A percentile compares a stretch with the other conserved stretches of the same genome.
These are phyloP conservation scores for Itoplectis maculator DNA, from an alignment of 2,888 invertebrate genomes.

Conservation along the genomic window DNA sequence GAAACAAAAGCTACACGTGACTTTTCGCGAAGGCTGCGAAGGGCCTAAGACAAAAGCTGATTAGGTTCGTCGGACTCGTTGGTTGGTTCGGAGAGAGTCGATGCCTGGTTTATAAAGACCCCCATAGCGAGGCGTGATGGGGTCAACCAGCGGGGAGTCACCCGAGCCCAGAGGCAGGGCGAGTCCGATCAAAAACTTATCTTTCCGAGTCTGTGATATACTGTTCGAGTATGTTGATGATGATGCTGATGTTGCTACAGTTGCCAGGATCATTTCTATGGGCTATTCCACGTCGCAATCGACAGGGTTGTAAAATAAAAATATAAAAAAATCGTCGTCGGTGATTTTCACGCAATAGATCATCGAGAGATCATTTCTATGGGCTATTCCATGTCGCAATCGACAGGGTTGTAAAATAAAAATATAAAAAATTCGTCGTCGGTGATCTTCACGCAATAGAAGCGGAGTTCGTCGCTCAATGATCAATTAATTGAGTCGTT, in stretches of 20 bases:
- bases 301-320: no score
- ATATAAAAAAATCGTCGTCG: no score
- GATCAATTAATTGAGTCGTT: no score
- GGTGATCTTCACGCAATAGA: no score
- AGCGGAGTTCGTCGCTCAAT: no score
- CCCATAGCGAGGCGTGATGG: conserved; percentile 83
- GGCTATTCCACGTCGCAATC: background rate
- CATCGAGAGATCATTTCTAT: no score
- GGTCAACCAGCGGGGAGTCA: conserved; percentile 83
- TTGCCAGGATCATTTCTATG: no score
- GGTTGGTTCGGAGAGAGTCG: conserved; percentile 59
- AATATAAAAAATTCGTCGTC: no score
- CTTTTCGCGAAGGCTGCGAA: no score
- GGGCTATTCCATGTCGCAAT: background rate
- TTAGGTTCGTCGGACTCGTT: conserved; percentile 78
- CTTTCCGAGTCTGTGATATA: conserved; percentile 77
- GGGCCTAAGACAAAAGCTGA: conserved; percentile 81
- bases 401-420: no score
- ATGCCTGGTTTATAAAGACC: conserved; percentile 81
- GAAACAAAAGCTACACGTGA: background rate
- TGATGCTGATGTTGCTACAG: conserved; percentile 44
- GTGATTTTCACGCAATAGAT: no score
- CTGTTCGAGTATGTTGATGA: conserved; percentile 65
- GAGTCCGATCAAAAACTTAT: conserved; percentile 82
- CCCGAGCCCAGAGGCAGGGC: conserved; percentile 64